A percentile compares a stretch with the other conserved stretches of the same genome.
phyloP scores from a whole-genome alignment of 2,888 invertebrate species.

The Priapulus caudatus region DNA sequence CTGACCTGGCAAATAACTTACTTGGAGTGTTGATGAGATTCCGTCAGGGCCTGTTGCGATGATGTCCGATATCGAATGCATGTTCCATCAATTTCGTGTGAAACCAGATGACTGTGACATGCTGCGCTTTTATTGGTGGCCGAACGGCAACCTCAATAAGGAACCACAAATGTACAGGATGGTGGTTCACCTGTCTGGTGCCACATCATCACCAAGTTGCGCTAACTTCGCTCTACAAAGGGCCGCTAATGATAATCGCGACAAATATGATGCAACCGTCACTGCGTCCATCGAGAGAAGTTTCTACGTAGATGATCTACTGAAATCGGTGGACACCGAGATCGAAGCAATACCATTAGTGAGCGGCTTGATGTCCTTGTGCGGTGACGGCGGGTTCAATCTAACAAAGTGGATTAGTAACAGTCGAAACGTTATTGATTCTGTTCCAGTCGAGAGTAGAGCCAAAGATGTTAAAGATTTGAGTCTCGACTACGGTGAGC shows the following conservation, averaged over 20 bases:
- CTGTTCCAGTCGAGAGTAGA: constrained; percentile 4
- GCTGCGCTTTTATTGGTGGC: constrained; percentile 12
- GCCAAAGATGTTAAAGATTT: not conserved
- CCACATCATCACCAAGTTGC: constrained; percentile 5
- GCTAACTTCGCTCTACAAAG: constrained; percentile 7
- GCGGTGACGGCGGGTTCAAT: constrained; percentile 10
- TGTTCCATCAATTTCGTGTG: constrained; percentile 13
- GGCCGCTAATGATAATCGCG: too few relatives aligned
- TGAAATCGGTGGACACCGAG: constrained; percentile 7
- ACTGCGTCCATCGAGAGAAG: constrained; percentile 10
- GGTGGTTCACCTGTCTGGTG: constrained; percentile 11
- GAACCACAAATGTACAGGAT: constrained; percentile 7
- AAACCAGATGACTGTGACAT: constrained; percentile 1
- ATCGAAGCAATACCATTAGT: constrained; percentile 7
- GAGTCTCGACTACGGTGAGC: too few relatives aligned
- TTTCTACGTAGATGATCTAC: constrained; percentile 18
- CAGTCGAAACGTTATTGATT: not conserved
- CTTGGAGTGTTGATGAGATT: constrained; percentile 12
- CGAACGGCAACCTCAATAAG: not conserved
- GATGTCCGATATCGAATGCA: constrained; percentile 12
- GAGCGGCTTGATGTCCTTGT: not conserved
- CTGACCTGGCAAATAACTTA: constrained; percentile 10
- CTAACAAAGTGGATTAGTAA: constrained; percentile 11
- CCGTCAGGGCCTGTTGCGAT: constrained; percentile 11
- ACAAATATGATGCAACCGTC: too few relatives aligned